Conservation (phyloP, 2,113 vertebrate species). For the Nerophis lumbriciformis region DNA sequence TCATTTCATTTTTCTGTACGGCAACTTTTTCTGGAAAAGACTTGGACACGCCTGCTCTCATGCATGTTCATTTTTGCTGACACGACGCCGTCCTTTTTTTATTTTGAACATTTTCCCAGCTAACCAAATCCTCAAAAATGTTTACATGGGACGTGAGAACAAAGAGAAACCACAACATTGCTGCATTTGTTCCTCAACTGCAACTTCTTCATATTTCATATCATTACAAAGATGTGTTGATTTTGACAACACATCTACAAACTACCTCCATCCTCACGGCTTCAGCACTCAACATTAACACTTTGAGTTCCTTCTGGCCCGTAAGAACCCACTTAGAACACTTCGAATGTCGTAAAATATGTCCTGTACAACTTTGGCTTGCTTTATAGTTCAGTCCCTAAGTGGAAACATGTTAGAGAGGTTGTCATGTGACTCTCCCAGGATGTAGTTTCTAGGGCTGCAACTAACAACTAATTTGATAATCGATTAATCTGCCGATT, state of each 20-base stretch:
- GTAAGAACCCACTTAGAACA: not conserved
- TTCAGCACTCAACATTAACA: slow-evolving; percentile 45
- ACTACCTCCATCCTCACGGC: slow-evolving; percentile 60
- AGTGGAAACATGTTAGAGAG: too few relatives aligned
- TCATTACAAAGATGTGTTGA: not conserved
- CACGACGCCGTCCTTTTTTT: slow-evolving; percentile 17
- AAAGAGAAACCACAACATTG: slow-evolving; percentile 17
- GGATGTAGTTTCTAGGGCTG: slow-evolving; percentile 22
- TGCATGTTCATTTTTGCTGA: slow-evolving; percentile 3
- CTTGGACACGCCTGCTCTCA: not conserved
- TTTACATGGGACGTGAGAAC: slow-evolving; percentile 55
- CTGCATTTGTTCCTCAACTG: not conserved
- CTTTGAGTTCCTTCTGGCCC: slow-evolving; percentile 45
- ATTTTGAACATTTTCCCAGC: slow-evolving; percentile 50
- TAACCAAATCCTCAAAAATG: slow-evolving; percentile 50
- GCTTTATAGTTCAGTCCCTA: too few relatives aligned
- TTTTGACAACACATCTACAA: not conserved
- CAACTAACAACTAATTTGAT: too few relatives aligned
- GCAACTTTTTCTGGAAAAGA: too few relatives aligned
- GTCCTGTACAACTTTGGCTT: too few relatives aligned
- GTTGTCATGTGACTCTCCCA: not conserved
- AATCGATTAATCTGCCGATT: too few relatives aligned
- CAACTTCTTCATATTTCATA: not conserved
- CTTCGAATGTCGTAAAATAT: too few relatives aligned
- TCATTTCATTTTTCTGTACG: too few relatives aligned